Evolutionary conservation across 92 coral and sea anemone genomes (phyloP).

Genomic region (Phenganax subtilis): DNA sequence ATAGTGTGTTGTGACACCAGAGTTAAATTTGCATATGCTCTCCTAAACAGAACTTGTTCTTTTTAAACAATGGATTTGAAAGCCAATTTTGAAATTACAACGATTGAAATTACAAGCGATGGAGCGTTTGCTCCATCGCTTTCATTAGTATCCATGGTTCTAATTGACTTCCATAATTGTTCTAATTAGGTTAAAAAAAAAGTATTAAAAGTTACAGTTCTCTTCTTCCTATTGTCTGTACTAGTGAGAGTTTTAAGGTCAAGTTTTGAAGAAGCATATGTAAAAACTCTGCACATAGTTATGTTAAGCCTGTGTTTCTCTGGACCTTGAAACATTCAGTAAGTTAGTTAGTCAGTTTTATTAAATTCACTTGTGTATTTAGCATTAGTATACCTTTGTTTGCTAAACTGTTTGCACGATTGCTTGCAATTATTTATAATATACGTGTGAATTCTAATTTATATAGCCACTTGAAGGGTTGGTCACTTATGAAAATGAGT

Average conservation of each 20-base stretch:
- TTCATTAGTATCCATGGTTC: too few relatives aligned
- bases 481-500: too few relatives aligned
- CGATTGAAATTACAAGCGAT: too few relatives aligned
- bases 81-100: too few relatives aligned
- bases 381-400: neutral
- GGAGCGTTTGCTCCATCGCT: too few relatives aligned
- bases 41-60: neutral
- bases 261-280: neutral
- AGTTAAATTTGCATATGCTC: constrained; percentile 7
- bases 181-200: too few relatives aligned
- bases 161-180: too few relatives aligned
- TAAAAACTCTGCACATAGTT: constrained; percentile 4
- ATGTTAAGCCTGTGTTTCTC: neutral
- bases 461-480: constrained; percentile 10
- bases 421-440: constrained; percentile 11
- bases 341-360: constrained; percentile 9
- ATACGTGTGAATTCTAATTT: constrained; percentile 17
- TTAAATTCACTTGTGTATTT: neutral
- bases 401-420: constrained; percentile 6
- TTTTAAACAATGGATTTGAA: too few relatives aligned
- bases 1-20: constrained; percentile 13
- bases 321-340: neutral
- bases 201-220: neutral
- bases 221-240: neutral
- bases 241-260: neutral